phyloP scores from a whole-genome alignment of 1,140 invertebrate species.

The Holcopasites calliopsidis region DNA sequence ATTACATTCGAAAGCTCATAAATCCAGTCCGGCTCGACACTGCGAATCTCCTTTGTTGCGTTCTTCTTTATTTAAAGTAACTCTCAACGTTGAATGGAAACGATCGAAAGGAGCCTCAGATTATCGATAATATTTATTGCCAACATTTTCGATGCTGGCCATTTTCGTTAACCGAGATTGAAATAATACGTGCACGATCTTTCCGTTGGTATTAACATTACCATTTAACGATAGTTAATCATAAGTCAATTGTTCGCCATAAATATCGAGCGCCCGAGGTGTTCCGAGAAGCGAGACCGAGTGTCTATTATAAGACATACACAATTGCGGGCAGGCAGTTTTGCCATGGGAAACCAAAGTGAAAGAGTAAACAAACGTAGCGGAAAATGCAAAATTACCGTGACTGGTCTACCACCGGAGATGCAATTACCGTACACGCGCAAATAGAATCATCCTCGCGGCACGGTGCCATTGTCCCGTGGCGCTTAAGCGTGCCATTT shows the following conservation, averaged over 20 bases:
- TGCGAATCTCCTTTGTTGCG: not conserved
- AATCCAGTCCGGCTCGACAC: not conserved
- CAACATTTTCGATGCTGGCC: too few relatives aligned
- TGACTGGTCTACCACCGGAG: constrained; percentile 9
- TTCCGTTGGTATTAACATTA: too few relatives aligned
- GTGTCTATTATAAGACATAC: not conserved
- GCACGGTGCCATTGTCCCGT: constrained; percentile 48
- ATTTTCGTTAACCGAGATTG: too few relatives aligned
- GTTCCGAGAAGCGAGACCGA: too few relatives aligned
- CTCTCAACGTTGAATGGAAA: too few relatives aligned
- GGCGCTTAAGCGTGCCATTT: constrained; percentile 62
- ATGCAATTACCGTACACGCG: constrained; percentile 58
- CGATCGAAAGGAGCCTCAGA: too few relatives aligned
- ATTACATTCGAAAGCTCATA: not conserved
- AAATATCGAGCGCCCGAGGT: too few relatives aligned
- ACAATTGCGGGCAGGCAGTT: not conserved
- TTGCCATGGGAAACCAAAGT: not conserved
- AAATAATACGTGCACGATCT: too few relatives aligned
- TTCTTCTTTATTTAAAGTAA: not conserved
- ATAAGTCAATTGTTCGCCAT: too few relatives aligned
- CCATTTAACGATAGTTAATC: too few relatives aligned
- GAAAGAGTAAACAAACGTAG: constrained; percentile 32
- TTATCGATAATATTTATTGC: too few relatives aligned
- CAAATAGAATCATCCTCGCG: constrained; percentile 61
- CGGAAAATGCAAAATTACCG: constrained; percentile 52